Percentiles rank a stretch among this genome's conserved stretches.
These are phyloP conservation scores for Adelognathus sp. DNA, from an alignment of 2,888 invertebrate genomes.

Conservation along the genomic window DNA sequence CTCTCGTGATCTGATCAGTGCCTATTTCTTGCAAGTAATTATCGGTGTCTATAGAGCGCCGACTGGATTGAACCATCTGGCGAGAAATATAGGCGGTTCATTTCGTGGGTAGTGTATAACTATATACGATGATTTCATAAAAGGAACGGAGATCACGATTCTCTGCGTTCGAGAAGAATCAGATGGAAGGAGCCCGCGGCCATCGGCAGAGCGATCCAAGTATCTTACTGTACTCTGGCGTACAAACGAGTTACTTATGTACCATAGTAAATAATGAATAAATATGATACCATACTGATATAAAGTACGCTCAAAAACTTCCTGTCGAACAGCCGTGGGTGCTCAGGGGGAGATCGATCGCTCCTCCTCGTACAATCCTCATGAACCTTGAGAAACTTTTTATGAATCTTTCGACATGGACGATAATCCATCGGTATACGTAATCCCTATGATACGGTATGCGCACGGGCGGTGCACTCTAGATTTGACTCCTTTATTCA, in stretches of 20 bases:
- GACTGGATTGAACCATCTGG: slow-evolving; percentile 33
- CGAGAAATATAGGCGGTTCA: slow-evolving; percentile 32
- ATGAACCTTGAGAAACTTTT: slow-evolving; percentile 30
- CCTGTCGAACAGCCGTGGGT: slow-evolving; percentile 40
- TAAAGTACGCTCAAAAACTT: slow-evolving; percentile 15
- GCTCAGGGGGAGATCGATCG: slow-evolving; percentile 55
- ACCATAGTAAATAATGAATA: background rate
- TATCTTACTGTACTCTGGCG: background rate
- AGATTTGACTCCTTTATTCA: slow-evolving; percentile 8
- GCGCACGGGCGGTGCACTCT: background rate
- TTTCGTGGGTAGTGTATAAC: slow-evolving; percentile 41
- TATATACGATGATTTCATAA: slow-evolving; percentile 15
- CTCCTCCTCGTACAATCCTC: slow-evolving; percentile 50
- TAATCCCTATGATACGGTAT: slow-evolving; percentile 5
- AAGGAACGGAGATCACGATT: slow-evolving; percentile 58
- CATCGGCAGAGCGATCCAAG: slow-evolving; percentile 6
- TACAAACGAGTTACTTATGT: background rate
- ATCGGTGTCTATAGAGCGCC: slow-evolving; percentile 46
- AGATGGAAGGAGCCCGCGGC: slow-evolving; percentile 44
- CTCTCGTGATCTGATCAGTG: slow-evolving; percentile 38
- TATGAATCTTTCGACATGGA: slow-evolving; percentile 35
- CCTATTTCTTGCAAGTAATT: slow-evolving; percentile 56
- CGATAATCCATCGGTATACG: background rate
- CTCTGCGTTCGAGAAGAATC: slow-evolving; percentile 54
- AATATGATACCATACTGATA: slow-evolving; percentile 10